These are phyloP conservation scores for Eumeta japonica DNA, from an alignment of 1,140 invertebrate species.

Conservation along the genomic window DNA sequence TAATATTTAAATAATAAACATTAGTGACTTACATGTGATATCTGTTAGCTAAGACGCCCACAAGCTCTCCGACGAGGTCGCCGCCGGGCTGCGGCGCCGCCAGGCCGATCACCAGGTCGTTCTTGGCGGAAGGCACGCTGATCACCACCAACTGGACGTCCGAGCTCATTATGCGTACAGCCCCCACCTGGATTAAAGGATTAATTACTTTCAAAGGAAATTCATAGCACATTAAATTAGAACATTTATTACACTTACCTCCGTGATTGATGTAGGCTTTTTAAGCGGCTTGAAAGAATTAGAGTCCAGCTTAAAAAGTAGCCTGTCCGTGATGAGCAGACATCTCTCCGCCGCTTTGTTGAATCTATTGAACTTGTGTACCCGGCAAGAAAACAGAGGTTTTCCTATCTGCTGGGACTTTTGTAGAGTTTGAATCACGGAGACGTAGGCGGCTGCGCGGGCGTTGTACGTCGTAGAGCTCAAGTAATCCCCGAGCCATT, in stretches of 20 bases:
- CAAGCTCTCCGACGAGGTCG: constrained; percentile 82
- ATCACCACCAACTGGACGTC: constrained; percentile 86
- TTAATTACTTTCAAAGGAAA: not conserved
- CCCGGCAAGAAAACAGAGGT: constrained; percentile 61
- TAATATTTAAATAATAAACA: no score
- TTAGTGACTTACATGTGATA: constrained; percentile 78
- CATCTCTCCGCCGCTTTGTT: constrained; percentile 89
- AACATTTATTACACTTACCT: constrained; percentile 59
- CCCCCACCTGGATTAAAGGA: constrained; percentile 36
- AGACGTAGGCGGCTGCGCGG: constrained; percentile 35
- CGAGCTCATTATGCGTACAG: constrained; percentile 44
- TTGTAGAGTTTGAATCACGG: constrained; percentile 20
- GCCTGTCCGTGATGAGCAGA: constrained; percentile 82
- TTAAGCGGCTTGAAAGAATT: constrained; percentile 86
- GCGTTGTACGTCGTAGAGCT: constrained; percentile 75
- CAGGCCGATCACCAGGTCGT: constrained; percentile 84
- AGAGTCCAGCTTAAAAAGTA: constrained; percentile 88
- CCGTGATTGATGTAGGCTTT: constrained; percentile 75
- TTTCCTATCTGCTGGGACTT: constrained; percentile 22
- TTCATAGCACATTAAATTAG: not conserved
- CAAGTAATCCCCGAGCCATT: constrained; percentile 93
- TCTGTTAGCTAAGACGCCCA: constrained; percentile 77
- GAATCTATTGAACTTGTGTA: constrained; percentile 68
- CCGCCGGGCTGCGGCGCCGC: constrained; percentile 46
- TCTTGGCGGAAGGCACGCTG: constrained; percentile 85